A percentile compares a stretch with the other conserved stretches of the same genome.
Conservation (phyloP, 2,113 vertebrate genomes). For the Phylloscopus whistleri region DNA sequence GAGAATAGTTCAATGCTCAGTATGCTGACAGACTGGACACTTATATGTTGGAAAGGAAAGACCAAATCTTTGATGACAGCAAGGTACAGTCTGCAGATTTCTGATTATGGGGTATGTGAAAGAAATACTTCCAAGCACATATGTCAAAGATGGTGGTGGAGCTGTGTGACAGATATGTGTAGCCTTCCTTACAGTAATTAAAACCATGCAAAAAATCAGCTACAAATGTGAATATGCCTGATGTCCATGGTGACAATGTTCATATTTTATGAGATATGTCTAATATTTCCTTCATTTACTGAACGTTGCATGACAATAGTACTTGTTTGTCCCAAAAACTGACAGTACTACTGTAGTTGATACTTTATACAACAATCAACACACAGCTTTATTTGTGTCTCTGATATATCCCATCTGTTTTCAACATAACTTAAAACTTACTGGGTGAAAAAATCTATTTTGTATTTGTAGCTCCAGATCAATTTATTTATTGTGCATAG, state of each 20-base stretch:
- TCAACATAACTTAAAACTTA: background rate
- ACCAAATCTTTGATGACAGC: background rate
- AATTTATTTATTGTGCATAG: background rate
- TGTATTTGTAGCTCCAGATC: background rate
- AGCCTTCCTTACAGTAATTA: background rate
- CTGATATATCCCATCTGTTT: background rate
- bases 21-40: background rate
- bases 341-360: background rate
- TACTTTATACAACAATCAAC: background rate
- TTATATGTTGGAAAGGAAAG: background rate
- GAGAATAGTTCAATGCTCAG: background rate
- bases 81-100: background rate
- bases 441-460: background rate
- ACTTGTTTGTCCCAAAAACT: background rate
- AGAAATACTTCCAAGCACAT: background rate
- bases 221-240: background rate
- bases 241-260: background rate
- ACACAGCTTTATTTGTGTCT: background rate
- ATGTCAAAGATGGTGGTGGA: background rate
- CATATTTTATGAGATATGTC: background rate
- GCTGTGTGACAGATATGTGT: background rate
- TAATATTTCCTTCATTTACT: background rate
- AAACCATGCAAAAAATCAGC: background rate
- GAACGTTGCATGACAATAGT: rapidly evolving
- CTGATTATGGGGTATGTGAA: background rate